Base-by-base conservation (phyloP, 2,113 vertebrate genomes). In the Verasper variegatus region DNA sequence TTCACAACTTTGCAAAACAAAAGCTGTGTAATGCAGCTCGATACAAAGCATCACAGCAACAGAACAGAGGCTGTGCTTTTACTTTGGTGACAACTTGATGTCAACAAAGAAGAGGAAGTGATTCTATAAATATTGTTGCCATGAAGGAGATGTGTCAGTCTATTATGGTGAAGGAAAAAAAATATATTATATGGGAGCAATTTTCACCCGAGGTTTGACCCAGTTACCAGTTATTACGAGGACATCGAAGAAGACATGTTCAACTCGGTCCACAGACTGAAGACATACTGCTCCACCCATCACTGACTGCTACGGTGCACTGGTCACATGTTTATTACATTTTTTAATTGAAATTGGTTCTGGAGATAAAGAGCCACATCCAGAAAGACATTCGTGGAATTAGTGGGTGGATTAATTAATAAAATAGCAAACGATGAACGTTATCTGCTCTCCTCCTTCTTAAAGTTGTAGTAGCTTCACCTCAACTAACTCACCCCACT, bases 391-490 rank as follows among this genome's bases (percentile, higher is more conserved):
- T 13, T 13, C 8, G 35, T 47, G 45, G 45, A 47, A 47, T 14
- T 3, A 47, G 12, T 17, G 15, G 4, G 18, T 51, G 6, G 47
- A 51, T 18, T 18, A 62, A n/a, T 27, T 37, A 51, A n/a, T 23
- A 35, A 57, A 76, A 69, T 70, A n/a, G 42, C 56, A 79, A 69
- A 65, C 4, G 3, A 31, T 20, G 24, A 31, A 66, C 27, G 17
- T 75, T 31, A 42, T 49, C 21, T 51, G 37, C 21, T 63, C 8
- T 35, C 3, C 37, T 75, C 15, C 49, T 37, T 37, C 8, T 47
- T 0, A 49, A 71, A 66, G 51, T 60, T 71, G 20, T 18, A 21
- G 49, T 62, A 37, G 52, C 10, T 24, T 68, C 59, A 73, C 45
- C 55, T 17, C 5, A 23, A 14, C 59, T 76, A 57, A 63, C 20